Conservation (phyloP, 2,113 vertebrate species). For the Myotis davidii region DNA sequence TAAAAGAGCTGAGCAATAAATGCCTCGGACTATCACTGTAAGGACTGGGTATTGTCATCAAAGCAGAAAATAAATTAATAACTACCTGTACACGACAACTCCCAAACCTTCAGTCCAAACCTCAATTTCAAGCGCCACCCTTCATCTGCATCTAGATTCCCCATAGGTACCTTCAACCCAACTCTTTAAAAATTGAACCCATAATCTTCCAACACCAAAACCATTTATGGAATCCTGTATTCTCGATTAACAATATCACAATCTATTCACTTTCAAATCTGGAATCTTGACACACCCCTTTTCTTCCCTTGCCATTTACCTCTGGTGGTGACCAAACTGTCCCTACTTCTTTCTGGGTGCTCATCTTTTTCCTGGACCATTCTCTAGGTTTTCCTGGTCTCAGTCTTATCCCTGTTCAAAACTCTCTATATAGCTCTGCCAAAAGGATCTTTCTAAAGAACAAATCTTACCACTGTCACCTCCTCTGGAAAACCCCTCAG, state of each 20-base stretch:
- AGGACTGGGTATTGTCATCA: not conserved
- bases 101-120: not conserved
- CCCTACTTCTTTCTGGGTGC: not conserved
- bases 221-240: fast-evolving
- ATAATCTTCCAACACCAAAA: not conserved
- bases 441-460: not conserved
- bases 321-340: not conserved
- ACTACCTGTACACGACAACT: fast-evolving
- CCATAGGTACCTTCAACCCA: not conserved
- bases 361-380: too few relatives aligned
- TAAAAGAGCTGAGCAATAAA: not conserved
- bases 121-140: not conserved
- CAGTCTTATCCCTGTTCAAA: not conserved
- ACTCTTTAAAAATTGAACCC: not conserved
- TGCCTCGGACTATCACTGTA: not conserved
- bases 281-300: not conserved
- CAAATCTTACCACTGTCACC: not conserved
- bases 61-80: not conserved
- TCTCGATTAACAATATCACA: fast-evolving
- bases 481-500: not conserved
- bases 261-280: too few relatives aligned
- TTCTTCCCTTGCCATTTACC: fast-evolving
- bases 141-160: not conserved
- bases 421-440: not conserved
- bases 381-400: not conserved